These are phyloP conservation scores for Gandaritis pyraliata DNA, from an alignment of 2,888 invertebrate genomes.

Conservation along the genomic window DNA sequence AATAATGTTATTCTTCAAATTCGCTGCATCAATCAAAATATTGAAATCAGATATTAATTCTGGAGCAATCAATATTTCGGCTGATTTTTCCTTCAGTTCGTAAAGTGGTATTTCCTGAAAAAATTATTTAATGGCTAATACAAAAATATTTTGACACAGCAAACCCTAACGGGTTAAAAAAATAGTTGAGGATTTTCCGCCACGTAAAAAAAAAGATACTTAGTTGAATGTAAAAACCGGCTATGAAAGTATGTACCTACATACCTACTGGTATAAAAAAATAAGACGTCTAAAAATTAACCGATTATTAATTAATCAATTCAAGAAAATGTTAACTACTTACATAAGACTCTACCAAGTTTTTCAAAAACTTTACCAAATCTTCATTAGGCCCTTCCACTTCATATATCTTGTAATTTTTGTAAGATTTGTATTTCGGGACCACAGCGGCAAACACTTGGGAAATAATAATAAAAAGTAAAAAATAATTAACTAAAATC, in stretches of 20 bases:
- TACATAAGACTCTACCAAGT: slow-evolving; percentile 12
- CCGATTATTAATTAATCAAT: neutral
- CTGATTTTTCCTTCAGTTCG: slow-evolving; percentile 29
- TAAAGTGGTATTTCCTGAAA: slow-evolving; percentile 26
- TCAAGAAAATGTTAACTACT: slow-evolving; percentile 2
- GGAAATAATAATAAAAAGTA: slow-evolving; percentile 21
- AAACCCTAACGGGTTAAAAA: no score
- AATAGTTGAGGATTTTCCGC: no score
- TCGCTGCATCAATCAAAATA: slow-evolving; percentile 43
- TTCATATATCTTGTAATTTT: slow-evolving; percentile 26
- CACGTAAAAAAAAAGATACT: no score
- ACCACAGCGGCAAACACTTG: neutral
- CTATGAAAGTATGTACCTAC: no score
- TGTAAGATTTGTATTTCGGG: slow-evolving; percentile 22
- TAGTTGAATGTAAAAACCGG: no score
- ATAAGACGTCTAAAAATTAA: neutral
- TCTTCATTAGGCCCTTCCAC: slow-evolving; percentile 20
- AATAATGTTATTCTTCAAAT: slow-evolving; percentile 50
- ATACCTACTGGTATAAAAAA: neutral
- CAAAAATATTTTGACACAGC: no score
- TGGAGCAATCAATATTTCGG: slow-evolving; percentile 60
- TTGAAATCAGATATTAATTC: slow-evolving; percentile 51
- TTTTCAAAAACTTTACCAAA: slow-evolving; percentile 8
- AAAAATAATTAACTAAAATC: slow-evolving; percentile 6
- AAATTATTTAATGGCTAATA: no score